Evolutionary conservation across 2,888 invertebrate genomes (phyloP), one percentile per base, ranked within the genome.

Genomic region (Orchesella flavescens): DNA sequence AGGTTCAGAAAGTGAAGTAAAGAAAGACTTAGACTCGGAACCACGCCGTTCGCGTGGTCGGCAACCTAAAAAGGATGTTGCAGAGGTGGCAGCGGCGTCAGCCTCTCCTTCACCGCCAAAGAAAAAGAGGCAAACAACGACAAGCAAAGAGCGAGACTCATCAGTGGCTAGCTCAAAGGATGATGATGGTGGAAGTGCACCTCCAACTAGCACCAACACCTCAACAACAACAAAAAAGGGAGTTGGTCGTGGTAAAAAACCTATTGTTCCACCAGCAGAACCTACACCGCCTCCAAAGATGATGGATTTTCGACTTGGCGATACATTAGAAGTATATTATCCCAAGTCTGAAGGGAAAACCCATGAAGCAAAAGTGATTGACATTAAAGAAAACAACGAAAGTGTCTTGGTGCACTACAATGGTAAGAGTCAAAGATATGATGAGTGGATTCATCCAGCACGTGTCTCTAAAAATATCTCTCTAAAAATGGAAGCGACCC

Each of bases 381-480:
- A 95, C 89, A 93, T 95, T 74, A 93, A 93, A 65, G 93, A 94
- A 59, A 93, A 93, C 83, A 92, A 91, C 13, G 91, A 92, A 0
- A 91, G 93, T 89, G 94, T 94, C 89, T 92, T 95, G 75, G 96
- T 96, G 0, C 96, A 96, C 90, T 96, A 96, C 89, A 95, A 95
- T 0, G 96, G 99, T 4, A 99, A 99, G 99, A 99, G 97, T 90
- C 95, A 94, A 80, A 93, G 97, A 80, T 99, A 99, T 90, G 99
- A 99, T 90, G 99, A 99, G 91, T 98, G 97, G 97, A 96, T 99
- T 88, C 94, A 94, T 85, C 93, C 94, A 43, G 94, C 94, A 86
- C 93, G 97, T 74, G 96, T 98, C 87, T 96, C 97, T 0, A 94
- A 96, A 89, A 96, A 96, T 90, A 93, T 96, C 66, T 95, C 95